Base-by-base conservation (phyloP, 2,113 vertebrate species). In the Tenrec ecaudatus region DNA sequence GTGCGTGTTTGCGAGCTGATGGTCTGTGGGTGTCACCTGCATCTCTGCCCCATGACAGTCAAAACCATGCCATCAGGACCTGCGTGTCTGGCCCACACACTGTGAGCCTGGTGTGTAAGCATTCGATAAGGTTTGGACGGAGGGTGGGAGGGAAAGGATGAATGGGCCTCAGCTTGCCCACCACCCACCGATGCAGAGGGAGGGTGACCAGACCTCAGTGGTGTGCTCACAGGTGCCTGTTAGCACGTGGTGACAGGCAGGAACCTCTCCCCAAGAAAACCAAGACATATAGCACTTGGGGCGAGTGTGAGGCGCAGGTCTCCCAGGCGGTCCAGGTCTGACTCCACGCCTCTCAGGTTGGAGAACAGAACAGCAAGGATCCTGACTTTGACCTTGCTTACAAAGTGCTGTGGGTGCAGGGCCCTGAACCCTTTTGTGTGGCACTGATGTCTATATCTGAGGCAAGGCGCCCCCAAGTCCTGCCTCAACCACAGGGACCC, bases 291-390 rank as follows among this genome's bases (percentile, higher is more conserved):
- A 12, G 10, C 1, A 22, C 15, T 29, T 66, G 33, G 2, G 5
- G 57, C 29, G 6, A 0, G 3, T 83, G 66, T 78, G 36, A 29
- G 84, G 20, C 27, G 38, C 47, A 36, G 60, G 23, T 57, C n/a
- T 31, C 5, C 3, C 17, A 58, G 22, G 36, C 29, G 15, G 22
- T 79, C 76, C 27, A 23, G 82, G 22, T 77, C 83, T 36, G 81
- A 25, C 78, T 62, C 47, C 71, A 57, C 91, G 75, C 53, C 31
- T 47, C 38, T 86, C 92, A 69, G 53, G 38, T 43, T 60, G 79
- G 77, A 53, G 20, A 88, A 80, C 29, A 87, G 84, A 89, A 95
- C 33, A 40, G 0, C 10, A 8, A 87, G 80, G 58, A 93, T 33
- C 88, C 73, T 20, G 17, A 20, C 69, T n/a, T 17, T 6, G 16